Conservation (phyloP, 2,797 vertebrate species). For the Xenops minutus region DNA sequence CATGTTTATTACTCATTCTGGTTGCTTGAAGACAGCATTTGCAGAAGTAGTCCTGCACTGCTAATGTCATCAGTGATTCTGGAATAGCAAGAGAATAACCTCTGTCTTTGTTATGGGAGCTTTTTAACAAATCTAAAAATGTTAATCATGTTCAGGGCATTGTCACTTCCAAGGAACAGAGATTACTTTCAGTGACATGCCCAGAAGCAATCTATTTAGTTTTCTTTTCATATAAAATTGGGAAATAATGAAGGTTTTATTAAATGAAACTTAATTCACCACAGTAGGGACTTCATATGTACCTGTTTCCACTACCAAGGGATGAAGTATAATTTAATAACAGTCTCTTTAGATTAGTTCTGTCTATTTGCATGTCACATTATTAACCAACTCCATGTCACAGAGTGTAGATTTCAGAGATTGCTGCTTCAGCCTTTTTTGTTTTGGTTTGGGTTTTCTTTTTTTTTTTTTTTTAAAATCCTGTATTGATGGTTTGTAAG, state of each 20-base stretch:
- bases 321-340: conserved; percentile 48
- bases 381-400: neutral
- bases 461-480: neutral
- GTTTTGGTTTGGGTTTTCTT: neutral
- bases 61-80: neutral
- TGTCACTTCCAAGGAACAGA: conserved; percentile 29
- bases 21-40: conserved; percentile 9
- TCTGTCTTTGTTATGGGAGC: neutral
- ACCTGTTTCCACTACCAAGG: conserved; percentile 32
- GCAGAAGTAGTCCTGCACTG: neutral
- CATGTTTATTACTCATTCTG: neutral
- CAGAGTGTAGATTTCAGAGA: neutral
- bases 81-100: conserved; percentile 1
- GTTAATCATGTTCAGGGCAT: conserved; percentile 48
- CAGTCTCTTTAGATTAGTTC: conserved; percentile 28
- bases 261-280: conserved; percentile 50
- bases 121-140: conserved; percentile 44
- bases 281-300: conserved; percentile 19
- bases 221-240: conserved; percentile 48
- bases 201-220: conserved; percentile 53
- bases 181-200: neutral
- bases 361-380: conserved; percentile 4
- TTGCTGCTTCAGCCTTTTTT: neutral
- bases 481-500: neutral
- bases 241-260: conserved; percentile 59